Percentiles rank a stretch among this genome's conserved stretches.
phyloP scores from a whole-genome alignment of 2,888 invertebrate genomes.

The Dorcus hopei region DNA sequence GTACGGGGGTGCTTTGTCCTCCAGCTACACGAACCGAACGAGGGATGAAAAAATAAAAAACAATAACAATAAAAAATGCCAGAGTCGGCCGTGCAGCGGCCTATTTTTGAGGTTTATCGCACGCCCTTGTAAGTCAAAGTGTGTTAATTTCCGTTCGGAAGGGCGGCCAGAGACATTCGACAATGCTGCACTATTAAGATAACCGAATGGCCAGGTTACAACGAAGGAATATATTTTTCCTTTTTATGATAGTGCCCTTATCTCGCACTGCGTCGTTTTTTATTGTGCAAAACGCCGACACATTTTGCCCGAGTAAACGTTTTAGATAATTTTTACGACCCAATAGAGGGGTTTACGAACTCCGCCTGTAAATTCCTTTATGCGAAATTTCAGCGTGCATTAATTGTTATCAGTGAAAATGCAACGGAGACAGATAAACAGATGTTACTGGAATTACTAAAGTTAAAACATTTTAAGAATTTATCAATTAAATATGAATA shows the following conservation, averaged over 20 bases:
- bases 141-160: conserved; percentile 34
- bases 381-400: no score
- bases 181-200: conserved; percentile 35
- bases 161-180: conserved; percentile 24
- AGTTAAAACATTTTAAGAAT: no score
- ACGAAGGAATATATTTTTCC: conserved; percentile 18
- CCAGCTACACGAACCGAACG: conserved; percentile 21
- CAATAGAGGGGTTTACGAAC: no score
- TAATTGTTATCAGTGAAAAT: no score
- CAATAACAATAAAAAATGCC: conserved; percentile 10
- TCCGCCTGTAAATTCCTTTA: no score
- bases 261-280: conserved; percentile 8
- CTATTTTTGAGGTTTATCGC: conserved; percentile 1
- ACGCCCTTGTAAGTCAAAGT: conserved; percentile 25
- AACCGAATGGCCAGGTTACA: conserved; percentile 31
- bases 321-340: not conserved
- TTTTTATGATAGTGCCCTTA: conserved; percentile 7
- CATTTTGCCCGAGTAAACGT: not conserved
- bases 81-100: conserved; percentile 4
- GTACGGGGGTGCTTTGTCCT: conserved; percentile 41
- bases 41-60: not conserved
- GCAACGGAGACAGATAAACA: no score
- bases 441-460: no score
- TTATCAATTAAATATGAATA: no score
- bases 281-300: not conserved